These are phyloP conservation scores for Andrena camellia DNA, from an alignment of 2,888 invertebrate species.

Conservation along the genomic window DNA sequence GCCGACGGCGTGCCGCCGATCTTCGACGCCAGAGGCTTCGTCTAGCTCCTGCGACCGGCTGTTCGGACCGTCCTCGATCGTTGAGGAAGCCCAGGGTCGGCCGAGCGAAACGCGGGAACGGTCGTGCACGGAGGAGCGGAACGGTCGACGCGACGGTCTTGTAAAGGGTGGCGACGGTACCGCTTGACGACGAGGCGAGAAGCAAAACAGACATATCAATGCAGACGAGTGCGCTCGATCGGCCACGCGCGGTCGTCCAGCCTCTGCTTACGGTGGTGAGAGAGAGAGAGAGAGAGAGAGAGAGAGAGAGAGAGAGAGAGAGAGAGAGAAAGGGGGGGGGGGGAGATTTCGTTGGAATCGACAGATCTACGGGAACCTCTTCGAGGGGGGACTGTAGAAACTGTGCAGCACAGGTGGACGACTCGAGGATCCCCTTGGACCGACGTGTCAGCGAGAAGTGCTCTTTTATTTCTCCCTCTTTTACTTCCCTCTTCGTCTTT, in stretches of 20 bases:
- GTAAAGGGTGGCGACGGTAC: neutral
- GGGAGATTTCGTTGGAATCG: neutral
- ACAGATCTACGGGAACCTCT: conserved; percentile 15
- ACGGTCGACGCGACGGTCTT: conserved; percentile 9
- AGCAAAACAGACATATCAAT: conserved; percentile 66
- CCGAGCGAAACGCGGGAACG: neutral
- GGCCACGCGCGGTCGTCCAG: neutral
- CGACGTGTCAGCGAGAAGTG: conserved; percentile 17
- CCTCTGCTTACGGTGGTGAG: conserved; percentile 30
- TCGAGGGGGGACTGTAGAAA: conserved; percentile 8
- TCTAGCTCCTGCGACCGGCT: conserved; percentile 76
- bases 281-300: too few relatives aligned
- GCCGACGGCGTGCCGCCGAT: conserved; percentile 52
- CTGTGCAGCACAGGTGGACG: conserved; percentile 1
- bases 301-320: neutral
- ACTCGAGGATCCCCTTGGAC: conserved; percentile 12
- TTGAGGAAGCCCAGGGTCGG: conserved; percentile 29
- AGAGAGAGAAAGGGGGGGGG: neutral
- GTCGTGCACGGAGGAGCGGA: conserved; percentile 4
- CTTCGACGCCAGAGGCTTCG: conserved; percentile 73
- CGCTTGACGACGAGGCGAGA: conserved; percentile 31
- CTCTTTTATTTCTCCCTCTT: neutral
- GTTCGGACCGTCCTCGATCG: conserved; percentile 57
- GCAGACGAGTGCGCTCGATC: conserved; percentile 29
- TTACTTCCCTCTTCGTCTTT: neutral